Base-by-base conservation (phyloP, 2,113 vertebrate genomes). In the Mixornis gularis region DNA sequence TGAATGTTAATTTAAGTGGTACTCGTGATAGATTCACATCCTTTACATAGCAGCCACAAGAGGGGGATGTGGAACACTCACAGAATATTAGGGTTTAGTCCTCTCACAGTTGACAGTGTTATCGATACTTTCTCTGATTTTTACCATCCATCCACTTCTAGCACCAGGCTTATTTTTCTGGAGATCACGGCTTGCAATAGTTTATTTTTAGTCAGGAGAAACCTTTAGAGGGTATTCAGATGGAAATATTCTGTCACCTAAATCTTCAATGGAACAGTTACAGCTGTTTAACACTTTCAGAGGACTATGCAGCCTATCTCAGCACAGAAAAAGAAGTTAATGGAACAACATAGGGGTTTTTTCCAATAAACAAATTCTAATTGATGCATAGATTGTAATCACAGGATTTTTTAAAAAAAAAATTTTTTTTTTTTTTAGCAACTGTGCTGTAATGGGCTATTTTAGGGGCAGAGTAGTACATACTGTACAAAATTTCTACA, bases 21-120 rank as follows among this genome's bases (percentile, higher is more conserved):
- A 87, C 69, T 17, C 30, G 10, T 43, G n/a, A 79, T 51, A 40
- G 32, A 65, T 24, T 65, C 55, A n/a, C 70, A 82, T 92, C 84
- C 86, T 92, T 78, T 89, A 48, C 46, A 1, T 20, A 59, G 30
- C 73, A 95, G 73, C 96, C 96, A 95, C 95, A 89, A 95, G 96
- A 94, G 96, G 96, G 96, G 51, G 96, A 40, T 94, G 63, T 94
- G 86, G 84, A 95, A 94, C 82, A 85, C 58, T 84, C 62, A 65
- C 89, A n/a, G 73, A 51, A 51, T 40, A 24, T 64, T 72, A 82
- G 49, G 44, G 18, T 87, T 94, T 76, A 46, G 38, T 85, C 62
- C 34, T 59, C 46, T 89, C 78, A 21, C 26, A 55, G 38, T 52
- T 93, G 29, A n/a, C 58, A 48, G 46, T 36, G 27, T 52, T 84